Percentiles rank a stretch among this genome's conserved stretches.
Evolutionary conservation across 2,888 invertebrate genomes (phyloP).

Genomic region (Drosophila ezoana): DNA sequence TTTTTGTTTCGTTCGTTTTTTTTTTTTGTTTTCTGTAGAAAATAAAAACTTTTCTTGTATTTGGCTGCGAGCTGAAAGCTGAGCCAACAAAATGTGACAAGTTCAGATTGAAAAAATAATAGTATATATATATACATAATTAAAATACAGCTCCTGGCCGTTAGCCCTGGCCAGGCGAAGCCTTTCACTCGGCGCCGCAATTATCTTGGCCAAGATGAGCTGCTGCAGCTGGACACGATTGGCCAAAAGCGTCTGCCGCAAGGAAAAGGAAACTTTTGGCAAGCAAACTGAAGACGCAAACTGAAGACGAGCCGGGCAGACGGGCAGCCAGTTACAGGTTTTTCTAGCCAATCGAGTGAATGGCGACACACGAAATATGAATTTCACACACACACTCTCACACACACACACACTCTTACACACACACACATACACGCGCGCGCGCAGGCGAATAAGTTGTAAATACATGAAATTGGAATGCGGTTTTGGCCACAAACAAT

Average conservation of each 20-base stretch:
- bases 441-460: slow-evolving; percentile 10
- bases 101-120: slow-evolving; percentile 24
- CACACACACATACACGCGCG: neutral
- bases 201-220: slow-evolving; percentile 64
- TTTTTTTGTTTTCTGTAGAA: neutral
- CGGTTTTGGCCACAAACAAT: slow-evolving; percentile 59
- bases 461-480: slow-evolving; percentile 58
- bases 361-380: slow-evolving; percentile 74
- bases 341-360: slow-evolving; percentile 52
- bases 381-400: slow-evolving; percentile 27
- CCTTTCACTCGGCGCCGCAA: slow-evolving; percentile 66
- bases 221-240: slow-evolving; percentile 32
- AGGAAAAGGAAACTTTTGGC: slow-evolving; percentile 60
- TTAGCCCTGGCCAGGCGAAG: slow-evolving; percentile 54
- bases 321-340: slow-evolving; percentile 45
- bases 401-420: slow-evolving; percentile 1
- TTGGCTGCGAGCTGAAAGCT: slow-evolving; percentile 40
- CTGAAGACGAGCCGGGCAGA: slow-evolving; percentile 44
- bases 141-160: slow-evolving; percentile 19
- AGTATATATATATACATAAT: slow-evolving; percentile 4
- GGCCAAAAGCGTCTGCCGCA: slow-evolving; percentile 32
- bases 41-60: slow-evolving; percentile 13
- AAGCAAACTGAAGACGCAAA: neutral
- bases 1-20: slow-evolving; percentile 14
- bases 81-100: slow-evolving; percentile 37